phyloP scores from a whole-genome alignment of 2,113 vertebrate genomes.

The Gorilla gorilla region DNA sequence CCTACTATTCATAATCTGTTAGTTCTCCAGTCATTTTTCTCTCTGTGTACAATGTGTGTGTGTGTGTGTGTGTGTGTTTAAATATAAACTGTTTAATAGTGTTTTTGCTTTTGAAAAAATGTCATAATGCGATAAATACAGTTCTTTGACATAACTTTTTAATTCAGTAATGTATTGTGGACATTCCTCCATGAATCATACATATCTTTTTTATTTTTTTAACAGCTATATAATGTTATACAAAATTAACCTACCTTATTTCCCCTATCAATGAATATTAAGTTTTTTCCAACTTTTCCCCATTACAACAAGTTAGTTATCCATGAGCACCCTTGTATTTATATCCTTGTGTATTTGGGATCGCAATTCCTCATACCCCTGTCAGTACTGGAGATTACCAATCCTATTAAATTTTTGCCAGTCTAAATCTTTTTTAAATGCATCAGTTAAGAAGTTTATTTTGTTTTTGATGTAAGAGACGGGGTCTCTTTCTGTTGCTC shows the following conservation, averaged over 20 bases:
- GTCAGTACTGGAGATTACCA: not conserved
- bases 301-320: not conserved
- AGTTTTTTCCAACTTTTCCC: not conserved
- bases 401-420: not conserved
- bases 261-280: not conserved
- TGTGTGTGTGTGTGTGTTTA: not conserved
- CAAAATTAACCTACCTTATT: not conserved
- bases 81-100: not conserved
- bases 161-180: not conserved
- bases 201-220: not conserved
- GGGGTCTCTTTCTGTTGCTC: not conserved
- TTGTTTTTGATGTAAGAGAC: not conserved
- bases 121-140: not conserved
- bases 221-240: not conserved
- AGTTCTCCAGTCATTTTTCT: not conserved
- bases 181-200: not conserved
- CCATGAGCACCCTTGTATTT: not conserved
- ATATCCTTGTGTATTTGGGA: not conserved
- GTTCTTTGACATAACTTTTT: not conserved
- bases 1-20: not conserved
- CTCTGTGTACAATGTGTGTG: not conserved
- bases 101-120: not conserved
- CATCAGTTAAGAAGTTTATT: not conserved
- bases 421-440: not conserved
- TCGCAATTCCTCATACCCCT: not conserved